Evolutionary conservation across 2,113 vertebrate genomes (phyloP).

Genomic region (Poeciliopsis turrubarensis): DNA sequence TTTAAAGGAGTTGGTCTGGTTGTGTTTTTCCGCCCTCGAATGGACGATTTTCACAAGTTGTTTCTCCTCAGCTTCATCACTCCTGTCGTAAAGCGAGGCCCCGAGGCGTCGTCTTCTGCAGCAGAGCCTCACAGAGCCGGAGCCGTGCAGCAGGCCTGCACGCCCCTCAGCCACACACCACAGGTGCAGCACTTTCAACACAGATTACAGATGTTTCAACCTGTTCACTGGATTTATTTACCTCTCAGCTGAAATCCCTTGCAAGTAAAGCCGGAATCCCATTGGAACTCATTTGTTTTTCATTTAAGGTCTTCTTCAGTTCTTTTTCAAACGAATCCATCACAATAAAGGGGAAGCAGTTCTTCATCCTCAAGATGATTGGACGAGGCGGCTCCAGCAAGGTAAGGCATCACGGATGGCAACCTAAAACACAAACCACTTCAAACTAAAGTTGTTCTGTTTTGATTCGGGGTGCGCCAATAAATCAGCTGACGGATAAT

Average conservation of each 20-base stretch:
- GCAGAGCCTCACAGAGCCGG: slow-evolving; percentile 77
- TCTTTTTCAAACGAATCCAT: slow-evolving; percentile 86
- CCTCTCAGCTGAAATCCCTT: not conserved
- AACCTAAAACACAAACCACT: not conserved
- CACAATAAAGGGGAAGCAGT: slow-evolving; percentile 88
- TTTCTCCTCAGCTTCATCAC: slow-evolving; percentile 83
- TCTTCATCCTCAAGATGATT: slow-evolving; percentile 93
- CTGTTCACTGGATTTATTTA: too few relatives aligned
- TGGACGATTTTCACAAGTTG: not conserved
- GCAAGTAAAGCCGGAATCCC: not conserved
- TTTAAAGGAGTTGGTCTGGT: not conserved
- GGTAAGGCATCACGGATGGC: slow-evolving; percentile 64
- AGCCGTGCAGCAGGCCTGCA: slow-evolving; percentile 60
- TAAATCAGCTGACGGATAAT: too few relatives aligned
- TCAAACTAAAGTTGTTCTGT: not conserved
- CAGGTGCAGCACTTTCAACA: slow-evolving; percentile 55
- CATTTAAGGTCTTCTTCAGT: slow-evolving; percentile 78
- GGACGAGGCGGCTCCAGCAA: slow-evolving; percentile 97
- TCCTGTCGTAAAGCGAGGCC: slow-evolving; percentile 82
- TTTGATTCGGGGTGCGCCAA: too few relatives aligned
- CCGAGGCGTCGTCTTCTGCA: slow-evolving; percentile 77
- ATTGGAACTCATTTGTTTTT: slow-evolving; percentile 5
- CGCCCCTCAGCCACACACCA: slow-evolving; percentile 68
- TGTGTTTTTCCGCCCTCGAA: not conserved
- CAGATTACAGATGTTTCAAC: not conserved